Evolutionary conservation across 1,140 invertebrate species (phyloP).

Genomic region (Amyelois transitella): DNA sequence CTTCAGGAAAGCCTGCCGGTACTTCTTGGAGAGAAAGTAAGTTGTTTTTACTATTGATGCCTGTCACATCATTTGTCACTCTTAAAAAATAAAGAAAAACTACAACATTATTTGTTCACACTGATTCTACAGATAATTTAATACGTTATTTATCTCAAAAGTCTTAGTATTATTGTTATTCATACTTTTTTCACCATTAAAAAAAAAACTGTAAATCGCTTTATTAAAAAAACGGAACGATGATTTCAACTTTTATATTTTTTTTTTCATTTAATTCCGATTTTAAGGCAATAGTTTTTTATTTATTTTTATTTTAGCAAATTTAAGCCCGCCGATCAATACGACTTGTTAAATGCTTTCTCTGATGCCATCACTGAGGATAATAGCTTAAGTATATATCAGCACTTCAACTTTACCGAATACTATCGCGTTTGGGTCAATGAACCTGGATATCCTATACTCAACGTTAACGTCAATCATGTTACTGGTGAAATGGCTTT

Average conservation of each 20-base stretch:
- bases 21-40: slow-evolving; percentile 65
- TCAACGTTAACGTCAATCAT: slow-evolving; percentile 74
- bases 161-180: too few species aligned
- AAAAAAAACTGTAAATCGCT: too few species aligned
- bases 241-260: not conserved
- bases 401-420: slow-evolving; percentile 43
- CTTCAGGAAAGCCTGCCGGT: slow-evolving; percentile 77
- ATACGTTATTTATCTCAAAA: too few species aligned
- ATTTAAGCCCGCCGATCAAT: slow-evolving; percentile 76
- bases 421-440: slow-evolving; percentile 76
- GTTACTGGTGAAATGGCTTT: slow-evolving; percentile 55
- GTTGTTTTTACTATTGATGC: not conserved
- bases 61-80: not conserved
- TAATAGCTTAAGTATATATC: slow-evolving; percentile 33
- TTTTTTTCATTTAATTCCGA: too few species aligned
- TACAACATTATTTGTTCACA: too few species aligned
- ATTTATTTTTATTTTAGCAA: slow-evolving; percentile 46
- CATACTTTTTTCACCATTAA: too few species aligned
- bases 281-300: too few species aligned
- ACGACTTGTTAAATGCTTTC: slow-evolving; percentile 78
- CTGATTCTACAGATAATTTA: too few species aligned
- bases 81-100: too few species aligned
- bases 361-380: slow-evolving; percentile 68
- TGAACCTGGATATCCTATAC: slow-evolving; percentile 84
- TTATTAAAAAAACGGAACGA: too few species aligned